Evolutionary conservation across 2,113 vertebrate species (phyloP).

Genomic region (Otis tarda): DNA sequence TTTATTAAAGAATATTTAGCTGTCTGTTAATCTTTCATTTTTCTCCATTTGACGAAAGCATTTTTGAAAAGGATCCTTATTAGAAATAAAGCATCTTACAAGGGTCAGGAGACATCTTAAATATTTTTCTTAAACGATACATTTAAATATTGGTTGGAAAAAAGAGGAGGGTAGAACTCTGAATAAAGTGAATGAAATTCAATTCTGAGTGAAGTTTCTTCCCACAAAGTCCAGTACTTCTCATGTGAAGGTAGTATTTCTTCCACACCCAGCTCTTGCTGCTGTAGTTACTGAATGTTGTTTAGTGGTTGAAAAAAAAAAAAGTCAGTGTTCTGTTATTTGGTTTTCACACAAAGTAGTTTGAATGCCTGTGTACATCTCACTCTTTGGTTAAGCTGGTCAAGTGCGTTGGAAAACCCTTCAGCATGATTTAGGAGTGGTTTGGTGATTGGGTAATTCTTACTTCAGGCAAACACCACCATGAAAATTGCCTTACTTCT

Average conservation of each 20-base stretch:
- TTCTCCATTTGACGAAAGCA: slow-evolving; percentile 46
- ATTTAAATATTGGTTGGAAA: background rate
- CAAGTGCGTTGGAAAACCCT: background rate
- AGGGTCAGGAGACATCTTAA: background rate
- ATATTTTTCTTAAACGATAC: slow-evolving; percentile 10
- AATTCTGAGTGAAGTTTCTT: background rate
- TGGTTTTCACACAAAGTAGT: background rate
- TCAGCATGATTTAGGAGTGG: background rate
- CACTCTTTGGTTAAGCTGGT: background rate
- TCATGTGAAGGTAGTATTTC: background rate
- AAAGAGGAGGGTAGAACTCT: background rate
- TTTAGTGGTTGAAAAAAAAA: background rate
- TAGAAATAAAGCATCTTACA: slow-evolving; percentile 22
- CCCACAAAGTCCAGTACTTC: background rate
- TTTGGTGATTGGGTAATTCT: background rate
- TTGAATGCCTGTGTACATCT: background rate
- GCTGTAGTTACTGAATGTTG: background rate
- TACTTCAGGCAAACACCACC: background rate
- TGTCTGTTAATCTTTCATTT: slow-evolving; percentile 56
- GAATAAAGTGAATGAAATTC: background rate
- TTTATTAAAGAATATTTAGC: slow-evolving; percentile 73
- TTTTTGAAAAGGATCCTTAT: slow-evolving; percentile 14
- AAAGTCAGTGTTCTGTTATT: background rate
- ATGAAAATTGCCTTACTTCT: background rate
- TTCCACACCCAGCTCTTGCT: background rate